These are phyloP conservation scores for Gerris lacustris DNA, from an alignment of 2,888 invertebrate species.

Conservation along the genomic window DNA sequence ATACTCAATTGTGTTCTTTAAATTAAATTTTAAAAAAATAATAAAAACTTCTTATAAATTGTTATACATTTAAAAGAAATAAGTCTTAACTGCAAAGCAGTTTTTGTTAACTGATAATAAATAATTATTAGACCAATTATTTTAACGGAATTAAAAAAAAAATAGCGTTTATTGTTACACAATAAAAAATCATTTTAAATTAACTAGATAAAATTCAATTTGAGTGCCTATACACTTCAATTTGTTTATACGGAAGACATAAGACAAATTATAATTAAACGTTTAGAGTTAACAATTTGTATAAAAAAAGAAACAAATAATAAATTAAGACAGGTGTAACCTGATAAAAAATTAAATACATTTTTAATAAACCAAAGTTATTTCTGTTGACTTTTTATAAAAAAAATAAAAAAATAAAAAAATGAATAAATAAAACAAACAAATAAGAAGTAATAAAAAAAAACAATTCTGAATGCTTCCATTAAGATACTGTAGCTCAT, in stretches of 20 bases:
- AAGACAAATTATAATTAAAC: not conserved
- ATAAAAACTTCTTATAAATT: not conserved
- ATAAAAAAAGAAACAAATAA: not conserved
- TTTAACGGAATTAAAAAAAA: not conserved
- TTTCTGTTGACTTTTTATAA: not conserved
- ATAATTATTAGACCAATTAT: not conserved
- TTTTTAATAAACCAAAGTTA: not conserved
- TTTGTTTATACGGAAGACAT: not conserved
- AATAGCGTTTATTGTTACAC: too few species aligned
- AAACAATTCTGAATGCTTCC: not conserved
- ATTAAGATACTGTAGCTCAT: not conserved
- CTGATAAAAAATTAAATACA: not conserved
- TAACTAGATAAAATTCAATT: not conserved
- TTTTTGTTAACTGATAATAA: slow-evolving; percentile 1
- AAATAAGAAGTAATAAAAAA: not conserved
- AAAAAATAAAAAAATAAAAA: too few species aligned
- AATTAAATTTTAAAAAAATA: not conserved
- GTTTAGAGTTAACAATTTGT: not conserved
- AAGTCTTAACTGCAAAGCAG: not conserved
- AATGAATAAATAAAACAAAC: not conserved
- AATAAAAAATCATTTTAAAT: too few species aligned
- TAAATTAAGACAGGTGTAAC: not conserved
- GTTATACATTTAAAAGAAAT: not conserved
- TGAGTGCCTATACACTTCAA: slow-evolving; percentile 1
- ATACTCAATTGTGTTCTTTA: slow-evolving; percentile 5